Conservation (phyloP, 2,113 vertebrate genomes). For the Calonectris borealis region DNA sequence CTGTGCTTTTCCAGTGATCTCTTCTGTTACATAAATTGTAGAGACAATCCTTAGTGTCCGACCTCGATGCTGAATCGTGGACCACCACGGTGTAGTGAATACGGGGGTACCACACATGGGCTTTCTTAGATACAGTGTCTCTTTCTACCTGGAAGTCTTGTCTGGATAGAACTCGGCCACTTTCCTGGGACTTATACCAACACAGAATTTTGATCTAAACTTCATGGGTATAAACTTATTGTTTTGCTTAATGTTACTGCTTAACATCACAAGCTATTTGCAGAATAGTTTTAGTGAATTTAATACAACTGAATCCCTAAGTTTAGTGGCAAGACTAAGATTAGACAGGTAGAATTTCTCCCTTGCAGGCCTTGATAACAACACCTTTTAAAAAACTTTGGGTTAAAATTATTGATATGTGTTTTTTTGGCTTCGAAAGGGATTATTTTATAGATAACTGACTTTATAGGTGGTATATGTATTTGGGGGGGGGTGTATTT, state of each 20-base stretch:
- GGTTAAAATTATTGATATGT: not conserved
- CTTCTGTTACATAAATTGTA: accelerated
- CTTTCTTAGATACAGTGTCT: accelerated
- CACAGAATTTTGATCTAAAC: not conserved
- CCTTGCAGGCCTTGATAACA: not conserved
- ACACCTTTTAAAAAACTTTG: not conserved
- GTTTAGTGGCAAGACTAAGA: not conserved
- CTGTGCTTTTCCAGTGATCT: accelerated
- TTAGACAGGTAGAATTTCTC: not conserved
- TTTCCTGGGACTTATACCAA: not conserved
- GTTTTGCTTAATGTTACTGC: not conserved
- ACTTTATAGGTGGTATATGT: not conserved
- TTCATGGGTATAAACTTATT: not conserved
- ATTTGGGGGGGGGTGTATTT: not conserved
- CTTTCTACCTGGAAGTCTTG: not conserved
- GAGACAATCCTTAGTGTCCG: not conserved
- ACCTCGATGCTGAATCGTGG: accelerated
- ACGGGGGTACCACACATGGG: accelerated
- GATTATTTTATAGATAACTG: not conserved
- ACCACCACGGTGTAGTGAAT: accelerated
- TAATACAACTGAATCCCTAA: not conserved
- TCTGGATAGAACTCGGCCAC: accelerated
- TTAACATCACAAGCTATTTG: not conserved
- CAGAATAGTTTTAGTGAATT: not conserved
- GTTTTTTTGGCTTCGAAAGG: not conserved